Conservation (phyloP, 1,140 invertebrate species). For the Bradynema listronoti region DNA sequence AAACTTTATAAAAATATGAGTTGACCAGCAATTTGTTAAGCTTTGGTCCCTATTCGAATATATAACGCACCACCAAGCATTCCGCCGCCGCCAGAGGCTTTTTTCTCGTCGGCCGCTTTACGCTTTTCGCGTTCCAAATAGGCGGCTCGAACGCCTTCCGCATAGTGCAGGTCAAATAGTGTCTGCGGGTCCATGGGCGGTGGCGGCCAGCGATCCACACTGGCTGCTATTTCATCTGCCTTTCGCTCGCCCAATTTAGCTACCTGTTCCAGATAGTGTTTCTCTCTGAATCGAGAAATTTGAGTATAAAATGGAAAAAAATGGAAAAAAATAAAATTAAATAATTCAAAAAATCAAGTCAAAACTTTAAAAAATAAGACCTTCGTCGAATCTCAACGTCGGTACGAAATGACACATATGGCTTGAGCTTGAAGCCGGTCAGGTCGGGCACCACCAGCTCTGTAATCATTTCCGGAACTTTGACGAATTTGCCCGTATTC, state of each 20-base stretch:
- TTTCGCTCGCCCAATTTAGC: slow-evolving; percentile 39
- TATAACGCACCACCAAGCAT: no score
- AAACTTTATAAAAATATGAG: background rate
- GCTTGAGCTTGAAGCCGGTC: slow-evolving; percentile 71
- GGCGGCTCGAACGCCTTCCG: slow-evolving; percentile 37
- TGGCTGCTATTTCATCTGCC: no score
- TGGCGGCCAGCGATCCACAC: slow-evolving; percentile 55
- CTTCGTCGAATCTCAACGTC: slow-evolving; percentile 50
- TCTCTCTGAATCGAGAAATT: no score
- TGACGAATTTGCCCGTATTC: slow-evolving; percentile 63
- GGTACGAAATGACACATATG: slow-evolving; percentile 81
- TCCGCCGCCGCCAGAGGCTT: no score
- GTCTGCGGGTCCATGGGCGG: slow-evolving; percentile 45
- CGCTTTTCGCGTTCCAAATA: slow-evolving; percentile 27
- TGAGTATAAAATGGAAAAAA: no score
- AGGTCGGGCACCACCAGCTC: slow-evolving; percentile 84
- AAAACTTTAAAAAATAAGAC: slow-evolving; percentile 14
- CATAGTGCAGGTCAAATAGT: slow-evolving; percentile 50
- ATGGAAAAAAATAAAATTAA: slow-evolving; percentile 11
- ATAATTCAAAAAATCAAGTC: background rate
- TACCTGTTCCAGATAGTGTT: slow-evolving; percentile 37
- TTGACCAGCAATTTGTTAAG: no score
- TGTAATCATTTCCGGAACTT: slow-evolving; percentile 79
- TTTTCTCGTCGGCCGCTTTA: background rate
- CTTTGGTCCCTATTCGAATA: no score